Conservation (phyloP, 2,113 vertebrate genomes). For the Oriolus oriolus region DNA sequence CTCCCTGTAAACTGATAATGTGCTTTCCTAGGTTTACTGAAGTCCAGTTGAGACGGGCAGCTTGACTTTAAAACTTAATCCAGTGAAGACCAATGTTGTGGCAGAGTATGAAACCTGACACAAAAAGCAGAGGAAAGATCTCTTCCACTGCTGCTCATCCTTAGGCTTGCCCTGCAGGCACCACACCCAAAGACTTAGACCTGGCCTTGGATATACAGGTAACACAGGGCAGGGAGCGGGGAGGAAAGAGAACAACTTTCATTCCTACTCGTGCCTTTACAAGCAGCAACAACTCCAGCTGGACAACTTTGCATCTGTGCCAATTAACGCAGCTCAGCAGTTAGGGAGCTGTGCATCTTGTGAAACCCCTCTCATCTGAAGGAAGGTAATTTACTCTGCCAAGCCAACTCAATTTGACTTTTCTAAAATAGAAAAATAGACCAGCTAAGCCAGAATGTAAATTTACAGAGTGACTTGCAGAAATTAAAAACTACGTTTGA, state of each 20-base stretch:
- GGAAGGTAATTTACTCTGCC: background rate
- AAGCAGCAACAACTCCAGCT: background rate
- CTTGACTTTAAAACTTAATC: background rate
- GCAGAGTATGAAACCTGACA: background rate
- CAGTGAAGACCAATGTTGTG: background rate
- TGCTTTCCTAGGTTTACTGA: background rate
- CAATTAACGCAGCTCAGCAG: background rate
- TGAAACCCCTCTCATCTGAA: background rate
- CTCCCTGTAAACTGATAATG: background rate
- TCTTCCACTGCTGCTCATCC: background rate
- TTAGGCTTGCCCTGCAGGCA: background rate
- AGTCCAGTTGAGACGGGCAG: background rate
- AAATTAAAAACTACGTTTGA: background rate
- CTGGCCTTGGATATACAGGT: background rate
- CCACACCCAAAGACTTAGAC: background rate
- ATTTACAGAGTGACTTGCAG: background rate
- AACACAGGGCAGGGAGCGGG: rapidly evolving
- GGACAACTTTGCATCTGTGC: background rate
- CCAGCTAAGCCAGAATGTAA: background rate
- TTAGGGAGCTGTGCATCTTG: background rate
- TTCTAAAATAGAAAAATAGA: background rate
- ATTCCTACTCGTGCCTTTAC: background rate
- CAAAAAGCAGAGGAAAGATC: background rate
- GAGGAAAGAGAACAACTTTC: background rate
- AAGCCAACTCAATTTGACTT: background rate